A percentile compares a stretch with the other conserved stretches of the same genome.
Evolutionary conservation across 2,797 vertebrate species (phyloP).

Genomic region (Macrochelys suwanniensis): DNA sequence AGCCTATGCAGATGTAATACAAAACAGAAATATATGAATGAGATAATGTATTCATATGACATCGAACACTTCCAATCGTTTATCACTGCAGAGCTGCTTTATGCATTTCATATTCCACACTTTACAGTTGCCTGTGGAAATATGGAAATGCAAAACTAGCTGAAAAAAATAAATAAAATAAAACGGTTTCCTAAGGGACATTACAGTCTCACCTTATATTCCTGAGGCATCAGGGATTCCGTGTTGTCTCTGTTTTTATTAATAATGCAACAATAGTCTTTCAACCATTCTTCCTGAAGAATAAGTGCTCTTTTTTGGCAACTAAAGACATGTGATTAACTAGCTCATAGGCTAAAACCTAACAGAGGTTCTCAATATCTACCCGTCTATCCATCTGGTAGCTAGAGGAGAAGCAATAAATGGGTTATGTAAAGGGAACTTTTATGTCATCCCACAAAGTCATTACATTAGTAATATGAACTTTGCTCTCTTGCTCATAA

Average conservation of each 20-base stretch:
- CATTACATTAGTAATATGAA: slow-evolving; percentile 54
- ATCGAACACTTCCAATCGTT: slow-evolving; percentile 44
- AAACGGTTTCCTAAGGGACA: slow-evolving; percentile 43
- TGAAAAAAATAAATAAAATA: slow-evolving; percentile 63
- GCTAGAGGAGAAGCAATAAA: slow-evolving; percentile 57
- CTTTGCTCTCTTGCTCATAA: background rate
- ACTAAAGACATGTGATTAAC: slow-evolving; percentile 50
- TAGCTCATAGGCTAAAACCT: slow-evolving; percentile 66
- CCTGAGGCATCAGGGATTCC: slow-evolving; percentile 64
- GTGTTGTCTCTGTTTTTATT: slow-evolving; percentile 59
- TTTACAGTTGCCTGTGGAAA: slow-evolving; percentile 44
- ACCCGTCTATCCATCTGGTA: slow-evolving; percentile 69
- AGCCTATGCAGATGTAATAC: background rate
- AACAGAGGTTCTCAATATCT: slow-evolving; percentile 55
- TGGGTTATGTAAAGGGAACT: slow-evolving; percentile 26
- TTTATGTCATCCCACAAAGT: slow-evolving; percentile 34
- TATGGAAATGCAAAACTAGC: slow-evolving; percentile 50
- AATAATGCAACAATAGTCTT: slow-evolving; percentile 64
- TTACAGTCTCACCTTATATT: slow-evolving; percentile 75
- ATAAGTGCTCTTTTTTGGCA: slow-evolving; percentile 11
- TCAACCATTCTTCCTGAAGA: slow-evolving; percentile 55
- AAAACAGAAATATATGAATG: background rate
- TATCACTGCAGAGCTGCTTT: slow-evolving; percentile 20
- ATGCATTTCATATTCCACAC: slow-evolving; percentile 32
- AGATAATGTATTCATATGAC: background rate